A percentile compares a stretch with the other conserved stretches of the same genome.
Conservation (phyloP, 1,140 invertebrate genomes). For the Wiebesia pumilae region DNA sequence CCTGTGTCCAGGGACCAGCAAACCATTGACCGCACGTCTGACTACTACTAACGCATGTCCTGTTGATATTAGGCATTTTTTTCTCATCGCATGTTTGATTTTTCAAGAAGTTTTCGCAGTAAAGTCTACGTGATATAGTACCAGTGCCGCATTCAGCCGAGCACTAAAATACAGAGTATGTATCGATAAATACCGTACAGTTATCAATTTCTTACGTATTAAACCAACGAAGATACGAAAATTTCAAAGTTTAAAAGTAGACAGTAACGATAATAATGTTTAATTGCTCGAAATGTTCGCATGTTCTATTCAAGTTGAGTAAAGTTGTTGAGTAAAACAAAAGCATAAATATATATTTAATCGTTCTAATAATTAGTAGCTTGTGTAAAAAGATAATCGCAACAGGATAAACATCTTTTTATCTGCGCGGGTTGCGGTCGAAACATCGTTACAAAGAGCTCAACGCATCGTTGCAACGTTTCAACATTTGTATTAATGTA, state of each 20-base stretch:
- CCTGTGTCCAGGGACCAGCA: constrained; percentile 80
- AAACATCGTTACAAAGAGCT: too few relatives aligned
- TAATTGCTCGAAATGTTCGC: too few relatives aligned
- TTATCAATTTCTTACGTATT: background rate
- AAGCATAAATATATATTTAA: too few relatives aligned
- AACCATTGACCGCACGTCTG: constrained; percentile 83
- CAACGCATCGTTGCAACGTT: too few relatives aligned
- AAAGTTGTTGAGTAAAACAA: too few relatives aligned
- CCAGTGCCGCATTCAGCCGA: constrained; percentile 63
- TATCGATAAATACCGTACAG: background rate
- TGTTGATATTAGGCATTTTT: constrained; percentile 76
- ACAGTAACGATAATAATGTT: background rate
- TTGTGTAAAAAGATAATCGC: too few relatives aligned
- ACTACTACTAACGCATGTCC: constrained; percentile 79
- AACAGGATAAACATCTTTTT: too few relatives aligned
- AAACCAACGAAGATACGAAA: background rate
- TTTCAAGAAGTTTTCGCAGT: constrained; percentile 70
- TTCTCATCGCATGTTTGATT: constrained; percentile 72
- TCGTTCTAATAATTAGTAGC: too few relatives aligned
- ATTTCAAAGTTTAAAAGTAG: constrained; percentile 2
- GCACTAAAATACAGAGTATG: constrained; percentile 57
- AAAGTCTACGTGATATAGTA: constrained; percentile 73
- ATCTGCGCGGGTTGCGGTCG: too few relatives aligned
- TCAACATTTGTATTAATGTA: too few relatives aligned
- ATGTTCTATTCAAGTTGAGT: too few relatives aligned